Evolutionary conservation across 1,140 invertebrate species (phyloP).

Genomic region (Ptiloglossa arizonensis): DNA sequence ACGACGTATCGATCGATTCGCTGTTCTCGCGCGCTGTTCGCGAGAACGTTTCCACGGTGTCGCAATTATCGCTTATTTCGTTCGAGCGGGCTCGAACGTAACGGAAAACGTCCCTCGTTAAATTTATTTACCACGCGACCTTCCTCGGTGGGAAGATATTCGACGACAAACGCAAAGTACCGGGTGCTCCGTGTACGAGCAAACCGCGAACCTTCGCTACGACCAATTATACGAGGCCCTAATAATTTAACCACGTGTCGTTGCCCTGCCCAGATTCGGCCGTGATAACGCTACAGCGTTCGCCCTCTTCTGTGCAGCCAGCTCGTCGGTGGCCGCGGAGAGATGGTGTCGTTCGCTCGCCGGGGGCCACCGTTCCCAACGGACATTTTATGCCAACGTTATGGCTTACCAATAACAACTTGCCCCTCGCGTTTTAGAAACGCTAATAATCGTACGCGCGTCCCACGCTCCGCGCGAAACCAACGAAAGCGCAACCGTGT

Average conservation of each 20-base stretch:
- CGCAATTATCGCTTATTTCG: conserved; percentile 34
- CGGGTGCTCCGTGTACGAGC: conserved; percentile 32
- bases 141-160: conserved; percentile 38
- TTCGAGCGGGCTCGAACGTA: too few species aligned
- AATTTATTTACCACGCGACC: conserved; percentile 19
- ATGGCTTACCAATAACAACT: conserved; percentile 73
- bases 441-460: conserved; percentile 61
- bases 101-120: conserved; percentile 7
- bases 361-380: conserved; percentile 35
- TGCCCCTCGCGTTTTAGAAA: conserved; percentile 66
- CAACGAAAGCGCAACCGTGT: conserved; percentile 50
- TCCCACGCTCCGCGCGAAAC: conserved; percentile 20
- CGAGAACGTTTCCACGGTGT: conserved; percentile 5
- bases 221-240: conserved; percentile 75
- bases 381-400: conserved; percentile 74
- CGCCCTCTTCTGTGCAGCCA: conserved; percentile 38
- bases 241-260: conserved; percentile 74
- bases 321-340: conserved; percentile 1
- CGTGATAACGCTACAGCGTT: conserved; percentile 66
- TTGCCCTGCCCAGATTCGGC: conserved; percentile 69
- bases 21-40: conserved; percentile 1
- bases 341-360: conserved; percentile 27
- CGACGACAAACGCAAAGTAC: conserved; percentile 14
- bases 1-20: conserved; percentile 38
- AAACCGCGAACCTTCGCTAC: conserved; percentile 69